Evolutionary conservation across 2,888 invertebrate genomes (phyloP).

Genomic region (Eumacrocentrus americanus): DNA sequence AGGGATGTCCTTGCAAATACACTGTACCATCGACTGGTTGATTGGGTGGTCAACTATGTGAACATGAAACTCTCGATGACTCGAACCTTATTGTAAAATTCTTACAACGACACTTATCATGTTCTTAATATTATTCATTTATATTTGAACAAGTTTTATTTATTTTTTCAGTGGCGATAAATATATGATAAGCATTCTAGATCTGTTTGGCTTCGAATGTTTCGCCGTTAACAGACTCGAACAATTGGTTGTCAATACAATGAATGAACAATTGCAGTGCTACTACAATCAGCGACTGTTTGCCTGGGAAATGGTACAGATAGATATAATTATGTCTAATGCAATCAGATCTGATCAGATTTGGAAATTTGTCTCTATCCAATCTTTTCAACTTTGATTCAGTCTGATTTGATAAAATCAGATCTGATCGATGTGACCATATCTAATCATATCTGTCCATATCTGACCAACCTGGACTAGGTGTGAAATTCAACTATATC

Average conservation of each 20-base stretch:
- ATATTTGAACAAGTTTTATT: not conserved
- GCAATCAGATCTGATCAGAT: too few relatives aligned
- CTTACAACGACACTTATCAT: not conserved
- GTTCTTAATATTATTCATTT: not conserved
- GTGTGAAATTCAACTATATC: too few relatives aligned
- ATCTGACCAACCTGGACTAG: too few relatives aligned
- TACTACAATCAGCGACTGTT: conserved; percentile 91
- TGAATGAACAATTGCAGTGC: conserved; percentile 93
- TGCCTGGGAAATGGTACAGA: conserved; percentile 88
- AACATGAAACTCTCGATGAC: conserved; percentile 84
- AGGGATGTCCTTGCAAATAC: conserved; percentile 86
- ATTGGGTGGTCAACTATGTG: conserved; percentile 86
- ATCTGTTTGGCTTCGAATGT: conserved; percentile 93
- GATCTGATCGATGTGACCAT: too few relatives aligned
- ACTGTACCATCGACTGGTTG: conserved; percentile 82
- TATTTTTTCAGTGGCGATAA: conserved; percentile 78
- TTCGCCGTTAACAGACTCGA: conserved; percentile 84
- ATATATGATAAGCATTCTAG: conserved; percentile 80
- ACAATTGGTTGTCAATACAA: conserved; percentile 85
- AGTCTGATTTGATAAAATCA: too few relatives aligned
- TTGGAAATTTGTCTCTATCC: too few relatives aligned
- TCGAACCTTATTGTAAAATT: conserved; percentile 84
- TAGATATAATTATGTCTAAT: too few relatives aligned
- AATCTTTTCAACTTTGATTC: too few relatives aligned
- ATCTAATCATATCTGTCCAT: too few relatives aligned